Percentiles rank a stretch among this genome's conserved stretches.
Evolutionary conservation across 2,113 vertebrate species (phyloP).

Genomic region (Apteryx mantelli): DNA sequence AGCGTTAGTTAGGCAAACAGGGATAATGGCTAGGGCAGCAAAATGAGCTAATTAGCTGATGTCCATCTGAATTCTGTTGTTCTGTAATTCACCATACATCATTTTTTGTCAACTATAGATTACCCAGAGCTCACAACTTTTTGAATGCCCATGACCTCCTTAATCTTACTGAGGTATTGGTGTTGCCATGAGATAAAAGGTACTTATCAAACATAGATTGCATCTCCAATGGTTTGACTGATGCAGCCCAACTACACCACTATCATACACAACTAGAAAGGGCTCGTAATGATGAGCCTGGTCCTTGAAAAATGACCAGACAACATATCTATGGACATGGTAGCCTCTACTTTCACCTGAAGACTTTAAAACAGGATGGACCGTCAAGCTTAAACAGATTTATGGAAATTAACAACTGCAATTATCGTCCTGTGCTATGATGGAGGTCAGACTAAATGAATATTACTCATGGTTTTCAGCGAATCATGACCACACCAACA

Average conservation of each 20-base stretch:
- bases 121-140: not conserved
- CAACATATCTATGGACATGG: not conserved
- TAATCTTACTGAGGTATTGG: not conserved
- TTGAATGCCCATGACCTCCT: not conserved
- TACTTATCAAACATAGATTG: not conserved
- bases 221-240: not conserved
- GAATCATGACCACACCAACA: not conserved
- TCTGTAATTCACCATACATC: not conserved
- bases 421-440: not conserved
- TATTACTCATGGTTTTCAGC: not conserved
- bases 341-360: not conserved
- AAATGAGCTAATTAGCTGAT: not conserved
- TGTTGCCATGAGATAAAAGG: not conserved
- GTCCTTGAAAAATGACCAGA: not conserved
- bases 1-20: not conserved
- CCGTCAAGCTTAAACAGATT: not conserved
- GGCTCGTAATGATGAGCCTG: not conserved
- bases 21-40: not conserved
- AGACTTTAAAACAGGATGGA: not conserved
- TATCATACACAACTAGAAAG: not conserved
- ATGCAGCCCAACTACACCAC: not conserved
- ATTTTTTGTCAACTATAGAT: not conserved
- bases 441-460: not conserved
- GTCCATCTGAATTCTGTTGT: not conserved
- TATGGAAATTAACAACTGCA: not conserved